phyloP scores from a whole-genome alignment of 2,888 invertebrate genomes.

The Iphiclides podalirius region DNA sequence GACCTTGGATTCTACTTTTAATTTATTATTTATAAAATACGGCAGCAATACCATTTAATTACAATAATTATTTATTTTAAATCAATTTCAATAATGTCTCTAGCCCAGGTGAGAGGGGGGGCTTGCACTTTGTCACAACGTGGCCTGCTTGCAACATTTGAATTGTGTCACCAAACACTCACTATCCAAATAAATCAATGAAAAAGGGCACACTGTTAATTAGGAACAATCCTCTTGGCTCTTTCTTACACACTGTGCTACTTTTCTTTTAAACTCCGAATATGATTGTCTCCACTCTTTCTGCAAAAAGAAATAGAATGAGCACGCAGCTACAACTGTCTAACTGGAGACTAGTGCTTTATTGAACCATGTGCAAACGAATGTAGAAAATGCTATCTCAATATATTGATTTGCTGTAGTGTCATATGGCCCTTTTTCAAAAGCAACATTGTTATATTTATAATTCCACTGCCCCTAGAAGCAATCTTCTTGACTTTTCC shows the following conservation, averaged over 20 bases:
- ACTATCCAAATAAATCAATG: conserved; percentile 71
- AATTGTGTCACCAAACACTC: conserved; percentile 71
- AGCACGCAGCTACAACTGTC: conserved; percentile 77
- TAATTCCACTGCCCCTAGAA: conserved; percentile 83
- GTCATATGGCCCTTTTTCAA: conserved; percentile 63
- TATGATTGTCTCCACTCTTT: conserved; percentile 99
- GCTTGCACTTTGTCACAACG: conserved; percentile 46
- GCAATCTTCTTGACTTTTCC: conserved; percentile 99
- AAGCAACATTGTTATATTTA: conserved; percentile 56
- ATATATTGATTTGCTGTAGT: conserved; percentile 46
- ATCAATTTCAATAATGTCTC: conserved; percentile 79
- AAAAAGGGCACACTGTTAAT: conserved; percentile 81
- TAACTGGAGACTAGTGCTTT: conserved; percentile 42
- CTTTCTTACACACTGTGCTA: conserved; percentile 98
- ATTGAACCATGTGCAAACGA: conserved; percentile 45
- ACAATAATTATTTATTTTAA: conserved; percentile 77
- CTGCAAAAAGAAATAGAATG: conserved; percentile 83
- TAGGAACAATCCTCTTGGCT: conserved; percentile 99
- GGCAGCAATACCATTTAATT: conserved; percentile 77
- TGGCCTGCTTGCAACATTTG: conserved; percentile 53
- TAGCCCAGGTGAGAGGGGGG: conserved; percentile 54
- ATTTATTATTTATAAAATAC: conserved; percentile 75
- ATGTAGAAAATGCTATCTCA: conserved; percentile 35
- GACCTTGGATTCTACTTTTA: conserved; percentile 71
- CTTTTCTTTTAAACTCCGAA: conserved; percentile 98